Percentiles rank a stretch among this genome's conserved stretches.
Conservation (phyloP, 2,888 invertebrate species). For the Blera fallax region DNA sequence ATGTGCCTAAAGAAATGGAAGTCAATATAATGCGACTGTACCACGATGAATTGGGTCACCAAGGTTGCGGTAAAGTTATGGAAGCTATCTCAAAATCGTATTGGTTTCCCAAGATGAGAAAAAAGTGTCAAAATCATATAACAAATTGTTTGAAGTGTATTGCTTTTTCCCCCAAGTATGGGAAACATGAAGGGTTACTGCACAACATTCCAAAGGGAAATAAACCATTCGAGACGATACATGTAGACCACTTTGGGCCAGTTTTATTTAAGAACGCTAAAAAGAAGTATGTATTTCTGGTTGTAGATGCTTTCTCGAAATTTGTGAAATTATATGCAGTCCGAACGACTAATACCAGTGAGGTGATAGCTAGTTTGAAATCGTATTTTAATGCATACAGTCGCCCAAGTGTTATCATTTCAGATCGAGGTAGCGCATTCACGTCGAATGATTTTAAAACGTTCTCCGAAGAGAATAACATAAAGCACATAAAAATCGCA, state of each 20-base stretch:
- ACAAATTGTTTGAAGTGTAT: slow-evolving; percentile 48
- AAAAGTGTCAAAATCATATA: slow-evolving; percentile 4
- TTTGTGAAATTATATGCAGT: background rate
- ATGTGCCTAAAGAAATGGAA: slow-evolving; percentile 42
- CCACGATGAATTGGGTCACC: slow-evolving; percentile 51
- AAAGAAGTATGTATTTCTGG: no score
- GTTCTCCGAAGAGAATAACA: background rate
- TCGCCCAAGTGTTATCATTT: no score
- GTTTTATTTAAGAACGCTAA: background rate
- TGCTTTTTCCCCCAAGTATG: slow-evolving; percentile 13
- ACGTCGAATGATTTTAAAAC: background rate
- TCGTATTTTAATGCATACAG: no score
- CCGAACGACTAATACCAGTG: background rate
- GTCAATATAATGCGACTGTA: slow-evolving; percentile 17
- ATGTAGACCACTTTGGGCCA: slow-evolving; percentile 52
- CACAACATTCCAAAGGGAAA: no score
- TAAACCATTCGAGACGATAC: slow-evolving; percentile 72
- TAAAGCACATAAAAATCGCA: background rate
- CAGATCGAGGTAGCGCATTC: background rate
- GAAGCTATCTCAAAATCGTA: slow-evolving; percentile 6
- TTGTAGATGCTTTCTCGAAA: background rate
- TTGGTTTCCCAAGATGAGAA: slow-evolving; percentile 51
- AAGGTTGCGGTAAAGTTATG: slow-evolving; percentile 21
- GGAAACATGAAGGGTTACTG: slow-evolving; percentile 73
- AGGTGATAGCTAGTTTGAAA: no score